phyloP scores from a whole-genome alignment of 2,888 invertebrate genomes.

The Leptogaster cylindrica region DNA sequence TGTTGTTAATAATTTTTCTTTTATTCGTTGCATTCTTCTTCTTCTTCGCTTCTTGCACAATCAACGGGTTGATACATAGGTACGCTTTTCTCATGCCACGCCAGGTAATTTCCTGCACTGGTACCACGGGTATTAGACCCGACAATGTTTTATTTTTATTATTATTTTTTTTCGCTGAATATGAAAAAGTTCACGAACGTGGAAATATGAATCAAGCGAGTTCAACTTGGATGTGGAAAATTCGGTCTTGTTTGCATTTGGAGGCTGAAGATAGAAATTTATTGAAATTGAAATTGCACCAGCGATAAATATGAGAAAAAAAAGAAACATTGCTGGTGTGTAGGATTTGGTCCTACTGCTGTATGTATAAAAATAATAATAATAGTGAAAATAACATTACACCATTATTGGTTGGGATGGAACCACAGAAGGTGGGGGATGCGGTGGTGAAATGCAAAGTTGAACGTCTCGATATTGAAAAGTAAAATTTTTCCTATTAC shows the following conservation, averaged over 20 bases:
- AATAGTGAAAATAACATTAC: too few species aligned
- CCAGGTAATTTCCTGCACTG: conserved; percentile 17
- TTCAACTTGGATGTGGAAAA: conserved; percentile 20
- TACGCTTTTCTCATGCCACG: neutral
- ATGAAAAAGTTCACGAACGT: conserved; percentile 38
- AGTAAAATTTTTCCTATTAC: conserved; percentile 34
- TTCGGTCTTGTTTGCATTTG: conserved; percentile 12
- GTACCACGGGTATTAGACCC: neutral
- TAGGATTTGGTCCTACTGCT: too few species aligned
- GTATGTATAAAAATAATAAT: too few species aligned
- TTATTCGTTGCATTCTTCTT: conserved; percentile 21
- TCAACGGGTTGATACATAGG: too few species aligned
- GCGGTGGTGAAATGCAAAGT: conserved; percentile 12
- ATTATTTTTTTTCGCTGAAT: too few species aligned
- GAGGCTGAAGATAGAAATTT: neutral
- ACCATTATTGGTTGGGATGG: too few species aligned
- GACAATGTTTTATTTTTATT: too few species aligned
- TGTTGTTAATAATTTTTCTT: conserved; percentile 39
- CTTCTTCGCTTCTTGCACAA: neutral
- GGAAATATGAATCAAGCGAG: conserved; percentile 8
- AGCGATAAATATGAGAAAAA: conserved; percentile 9
- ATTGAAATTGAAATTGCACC: conserved; percentile 20
- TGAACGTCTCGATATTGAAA: conserved; percentile 41
- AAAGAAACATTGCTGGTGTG: too few species aligned
- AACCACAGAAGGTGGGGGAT: conserved; percentile 5